Base-by-base conservation (phyloP, 2,888 invertebrate genomes). In the Drosophila greeni region DNA sequence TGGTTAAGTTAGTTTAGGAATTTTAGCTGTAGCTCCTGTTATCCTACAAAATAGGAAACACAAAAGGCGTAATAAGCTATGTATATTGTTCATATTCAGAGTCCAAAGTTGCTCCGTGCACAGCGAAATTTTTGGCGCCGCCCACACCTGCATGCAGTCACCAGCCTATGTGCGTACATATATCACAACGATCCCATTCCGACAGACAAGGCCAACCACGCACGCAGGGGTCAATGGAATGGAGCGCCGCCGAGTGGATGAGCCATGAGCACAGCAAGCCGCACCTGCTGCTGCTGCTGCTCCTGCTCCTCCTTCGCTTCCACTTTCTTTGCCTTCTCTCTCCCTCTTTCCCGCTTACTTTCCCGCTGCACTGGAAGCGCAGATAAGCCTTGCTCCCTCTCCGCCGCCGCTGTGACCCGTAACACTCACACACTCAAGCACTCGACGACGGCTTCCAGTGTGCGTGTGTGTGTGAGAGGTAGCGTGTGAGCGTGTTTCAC, bases 191-290 rank as follows among this genome's bases (percentile, higher is more conserved):
- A 59, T 59, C 59, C 59, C 48, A 42, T 64, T 33, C 53, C 49
- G 18, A 18, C 43, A 61, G 53, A 47, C 64, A 70, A 73, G 74
- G 70, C 66, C 70, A 66, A 59, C 45, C 49, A 72, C 61, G 57
- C 74, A 72, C 36, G 24, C 42, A 58, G 73, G 65, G 75, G 75
- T 75, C 75, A 75, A 49, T 37, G 37, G 39, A 73, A 70, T 51
- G 23, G 33, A 33, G n/a, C 29, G 45, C 16, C 11, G 26, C 11
- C 26, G 4, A 51, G 18, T 16, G 29, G 26, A 23, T 40, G 40
- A 59, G 20, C 48, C 56, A 39, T 24, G 11, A 54, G 39, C 23
- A 20, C 16, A 20, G 6, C 18, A n/a, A 20, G 6, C 18, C 2
- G 43, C 40, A 65, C 56, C 36, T 56, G 48, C 55, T 40, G 33